These are phyloP conservation scores for Sipha flava DNA, from an alignment of 1,140 invertebrate species.

Conservation along the genomic window DNA sequence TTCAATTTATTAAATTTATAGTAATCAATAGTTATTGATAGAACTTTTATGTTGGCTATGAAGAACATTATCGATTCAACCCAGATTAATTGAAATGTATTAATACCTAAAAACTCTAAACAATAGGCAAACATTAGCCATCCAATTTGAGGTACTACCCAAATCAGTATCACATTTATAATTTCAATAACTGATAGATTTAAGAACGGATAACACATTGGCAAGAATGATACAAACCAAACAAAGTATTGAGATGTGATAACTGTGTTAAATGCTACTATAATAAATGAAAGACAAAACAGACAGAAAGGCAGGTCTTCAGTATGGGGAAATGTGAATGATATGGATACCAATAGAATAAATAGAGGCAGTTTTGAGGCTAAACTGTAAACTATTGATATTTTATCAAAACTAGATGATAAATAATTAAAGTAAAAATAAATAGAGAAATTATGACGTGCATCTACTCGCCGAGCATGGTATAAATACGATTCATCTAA, in stretches of 20 bases:
- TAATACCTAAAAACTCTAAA: constrained; percentile 77
- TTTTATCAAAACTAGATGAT: constrained; percentile 43
- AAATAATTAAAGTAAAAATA: constrained; percentile 93
- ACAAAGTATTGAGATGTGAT: constrained; percentile 96
- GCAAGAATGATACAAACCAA: constrained; percentile 87
- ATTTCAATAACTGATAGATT: constrained; percentile 48
- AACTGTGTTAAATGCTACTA: constrained; percentile 94
- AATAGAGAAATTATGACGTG: constrained; percentile 93
- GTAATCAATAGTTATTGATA: constrained; percentile 56
- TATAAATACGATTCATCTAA: constrained; percentile 89
- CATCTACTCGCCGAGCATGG: constrained; percentile 81
- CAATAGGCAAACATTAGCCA: constrained; percentile 90
- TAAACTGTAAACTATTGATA: constrained; percentile 51
- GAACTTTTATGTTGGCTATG: constrained; percentile 61
- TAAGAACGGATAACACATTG: constrained; percentile 62
- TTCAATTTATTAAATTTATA: constrained; percentile 43
- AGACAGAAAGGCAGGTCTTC: constrained; percentile 73
- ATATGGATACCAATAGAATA: constrained; percentile 59
- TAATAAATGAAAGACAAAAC: constrained; percentile 73
- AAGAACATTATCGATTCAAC: constrained; percentile 69
- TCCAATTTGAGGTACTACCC: constrained; percentile 68
- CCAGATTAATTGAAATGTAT: constrained; percentile 75
- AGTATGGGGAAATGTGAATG: constrained; percentile 57
- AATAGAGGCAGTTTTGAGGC: constrained; percentile 67
- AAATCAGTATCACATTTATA: constrained; percentile 50